A percentile compares a stretch with the other conserved stretches of the same genome.
Conservation (phyloP, 2,113 vertebrate species). For the Sinocyclocheilus anshuiensis region DNA sequence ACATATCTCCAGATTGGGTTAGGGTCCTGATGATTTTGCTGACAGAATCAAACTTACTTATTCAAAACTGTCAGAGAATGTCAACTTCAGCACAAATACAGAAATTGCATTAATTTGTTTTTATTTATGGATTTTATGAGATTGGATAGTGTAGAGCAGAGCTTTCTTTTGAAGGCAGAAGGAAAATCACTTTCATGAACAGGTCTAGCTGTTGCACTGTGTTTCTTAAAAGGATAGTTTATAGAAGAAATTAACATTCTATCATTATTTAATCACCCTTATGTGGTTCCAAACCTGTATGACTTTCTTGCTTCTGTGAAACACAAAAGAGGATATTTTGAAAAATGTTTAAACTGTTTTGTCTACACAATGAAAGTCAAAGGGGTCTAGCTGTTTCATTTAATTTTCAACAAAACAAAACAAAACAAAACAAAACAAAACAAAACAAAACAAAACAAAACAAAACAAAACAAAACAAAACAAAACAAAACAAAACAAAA, state of each 20-base stretch:
- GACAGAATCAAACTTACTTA: not conserved
- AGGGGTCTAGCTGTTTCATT: no score
- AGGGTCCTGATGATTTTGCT: not conserved
- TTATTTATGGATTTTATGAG: not conserved
- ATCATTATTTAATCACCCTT: no score
- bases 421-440: no score
- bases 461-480: no score
- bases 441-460: no score
- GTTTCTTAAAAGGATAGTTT: not conserved
- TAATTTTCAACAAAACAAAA: not conserved
- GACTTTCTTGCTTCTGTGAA: not conserved
- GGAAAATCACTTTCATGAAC: not conserved
- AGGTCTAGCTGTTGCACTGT: not conserved
- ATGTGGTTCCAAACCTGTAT: no score
- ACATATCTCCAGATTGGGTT: not conserved
- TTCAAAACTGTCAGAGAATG: not conserved
- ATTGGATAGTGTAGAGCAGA: not conserved
- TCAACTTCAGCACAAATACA: slow-evolving; percentile 6
- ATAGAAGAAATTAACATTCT: not conserved
- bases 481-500: no score
- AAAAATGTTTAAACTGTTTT: not conserved
- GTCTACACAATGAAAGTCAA: no score
- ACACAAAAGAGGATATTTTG: not conserved
- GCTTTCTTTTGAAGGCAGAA: not conserved
- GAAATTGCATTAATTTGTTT: slow-evolving; percentile 16